Base-by-base conservation (phyloP, 2,113 vertebrate genomes). In the Equus quagga region DNA sequence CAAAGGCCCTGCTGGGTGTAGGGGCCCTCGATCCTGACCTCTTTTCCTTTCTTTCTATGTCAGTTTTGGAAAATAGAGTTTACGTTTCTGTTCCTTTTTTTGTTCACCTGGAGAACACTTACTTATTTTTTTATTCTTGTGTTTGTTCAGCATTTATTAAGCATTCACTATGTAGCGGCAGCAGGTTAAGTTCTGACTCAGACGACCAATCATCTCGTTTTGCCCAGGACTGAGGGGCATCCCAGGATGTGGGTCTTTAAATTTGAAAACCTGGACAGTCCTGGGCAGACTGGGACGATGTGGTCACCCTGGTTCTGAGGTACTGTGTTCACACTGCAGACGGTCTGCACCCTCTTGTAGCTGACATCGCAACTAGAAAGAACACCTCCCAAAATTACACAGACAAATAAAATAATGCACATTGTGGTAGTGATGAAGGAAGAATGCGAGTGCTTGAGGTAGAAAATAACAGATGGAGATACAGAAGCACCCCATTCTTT, bases 1-100 rank as follows among this genome's bases (percentile, higher is more conserved):
- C 21, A n/a, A 26, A 51, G 44, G 18, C 23, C 24, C 49, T 33
- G 46, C 33, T 80, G 56, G 41, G 8, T 33, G 12, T 49, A 70
- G 69, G 60, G 12, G 1, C 12, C 28, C 60, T 93, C 3, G 4
- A 9, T 44, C 58, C 58, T 70, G 46, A n/a, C 69, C 33, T 26
- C 58, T 80, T 51, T 36, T 46, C 65, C n/a, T 46, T 78, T 51
- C 51, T 90, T 89, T 79, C 64, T 56, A 1, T 44, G 9, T 86
- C 56, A 44, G 33, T 72, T 73, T 81, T 83, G 46, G 64, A 93
- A 95, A 91, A 70, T 44, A 69, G 73, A 14, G 49, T 36, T 62
- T 46, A 12, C n/a, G 18, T 75, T 60, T 87, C 70, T 94, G 56
- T 19, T 51, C 31, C 14, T 69, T 46, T 72, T 33, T 44, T 87